Evolutionary conservation across 1,140 invertebrate species (phyloP).

Genomic region (Propsilocerus akamusi): DNA sequence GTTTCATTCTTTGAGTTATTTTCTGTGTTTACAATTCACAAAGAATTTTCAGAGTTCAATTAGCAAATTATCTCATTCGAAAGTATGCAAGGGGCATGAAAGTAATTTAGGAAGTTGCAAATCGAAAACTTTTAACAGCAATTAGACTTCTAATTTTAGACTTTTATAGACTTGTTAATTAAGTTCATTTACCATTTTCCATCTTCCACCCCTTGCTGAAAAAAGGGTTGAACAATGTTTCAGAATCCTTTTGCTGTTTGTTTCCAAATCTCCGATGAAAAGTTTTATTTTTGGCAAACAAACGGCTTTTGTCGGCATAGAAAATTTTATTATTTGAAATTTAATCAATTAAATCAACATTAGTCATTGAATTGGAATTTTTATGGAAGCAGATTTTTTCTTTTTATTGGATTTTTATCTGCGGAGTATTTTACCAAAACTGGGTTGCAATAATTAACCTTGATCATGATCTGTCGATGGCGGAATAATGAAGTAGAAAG

Average conservation of each 20-base stretch:
- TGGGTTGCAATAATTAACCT: not conserved
- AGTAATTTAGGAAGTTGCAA: too few relatives aligned
- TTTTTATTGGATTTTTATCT: not conserved
- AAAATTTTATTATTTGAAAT: not conserved
- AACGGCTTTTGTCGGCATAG: not conserved
- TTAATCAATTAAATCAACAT: slow-evolving; percentile 4
- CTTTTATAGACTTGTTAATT: not conserved
- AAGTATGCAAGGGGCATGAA: too few relatives aligned
- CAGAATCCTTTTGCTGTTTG: too few relatives aligned
- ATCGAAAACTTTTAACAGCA: not conserved
- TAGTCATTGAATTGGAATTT: not conserved
- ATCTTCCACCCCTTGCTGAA: not conserved
- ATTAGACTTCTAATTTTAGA: not conserved
- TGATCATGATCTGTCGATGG: not conserved
- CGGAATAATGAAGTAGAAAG: not conserved
- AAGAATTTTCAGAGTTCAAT: too few relatives aligned
- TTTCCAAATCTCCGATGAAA: too few relatives aligned
- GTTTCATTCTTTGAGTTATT: not conserved
- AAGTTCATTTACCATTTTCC: not conserved
- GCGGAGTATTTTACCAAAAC: not conserved
- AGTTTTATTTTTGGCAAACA: slow-evolving; percentile 3
- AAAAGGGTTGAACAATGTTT: not conserved
- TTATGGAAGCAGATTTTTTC: not conserved
- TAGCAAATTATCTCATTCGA: too few relatives aligned
- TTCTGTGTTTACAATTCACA: too few relatives aligned